Percentiles rank a stretch among this genome's conserved stretches.
These are phyloP conservation scores for Scrobipalpa costella DNA, from an alignment of 2,888 invertebrate genomes.

Conservation along the genomic window DNA sequence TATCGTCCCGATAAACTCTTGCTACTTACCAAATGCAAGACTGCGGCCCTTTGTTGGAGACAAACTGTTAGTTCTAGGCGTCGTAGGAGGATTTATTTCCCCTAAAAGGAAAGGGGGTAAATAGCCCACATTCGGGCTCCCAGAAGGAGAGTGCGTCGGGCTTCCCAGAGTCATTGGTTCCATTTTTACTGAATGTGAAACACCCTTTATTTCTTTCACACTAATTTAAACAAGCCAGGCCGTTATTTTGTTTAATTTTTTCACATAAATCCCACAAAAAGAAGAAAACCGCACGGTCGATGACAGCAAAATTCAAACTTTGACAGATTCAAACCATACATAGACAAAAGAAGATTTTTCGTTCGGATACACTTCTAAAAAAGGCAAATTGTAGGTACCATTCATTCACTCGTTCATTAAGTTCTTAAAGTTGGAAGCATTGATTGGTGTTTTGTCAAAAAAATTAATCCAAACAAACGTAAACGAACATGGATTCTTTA, in stretches of 20 bases:
- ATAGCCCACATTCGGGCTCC: constrained; percentile 84
- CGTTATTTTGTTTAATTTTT: constrained; percentile 5
- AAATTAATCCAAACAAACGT: constrained; percentile 66
- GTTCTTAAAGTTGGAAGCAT: constrained; percentile 21
- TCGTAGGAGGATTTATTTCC: constrained; percentile 82
- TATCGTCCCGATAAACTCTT: too few relatives aligned
- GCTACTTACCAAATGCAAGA: constrained; percentile 78
- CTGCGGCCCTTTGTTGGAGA: constrained; percentile 81
- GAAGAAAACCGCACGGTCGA: constrained; percentile 10
- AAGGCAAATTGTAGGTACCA: neutral
- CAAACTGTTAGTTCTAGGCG: constrained; percentile 81
- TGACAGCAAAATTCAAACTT: constrained; percentile 26
- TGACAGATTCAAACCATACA: constrained; percentile 5
- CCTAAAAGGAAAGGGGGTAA: constrained; percentile 90
- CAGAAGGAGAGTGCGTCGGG: constrained; percentile 86
- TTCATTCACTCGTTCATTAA: constrained; percentile 15
- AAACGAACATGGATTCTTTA: constrained; percentile 74
- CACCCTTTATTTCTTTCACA: neutral
- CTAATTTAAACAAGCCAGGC: neutral
- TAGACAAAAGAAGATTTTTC: constrained; percentile 4
- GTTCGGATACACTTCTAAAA: constrained; percentile 21
- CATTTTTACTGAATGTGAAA: constrained; percentile 73
- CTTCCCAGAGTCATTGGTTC: constrained; percentile 93
- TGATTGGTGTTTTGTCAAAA: constrained; percentile 30
- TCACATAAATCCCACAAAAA: constrained; percentile 3